A percentile compares a stretch with the other conserved stretches of the same genome.
Conservation (phyloP, 2,797 vertebrate species). For the Malurus leucopterus region DNA sequence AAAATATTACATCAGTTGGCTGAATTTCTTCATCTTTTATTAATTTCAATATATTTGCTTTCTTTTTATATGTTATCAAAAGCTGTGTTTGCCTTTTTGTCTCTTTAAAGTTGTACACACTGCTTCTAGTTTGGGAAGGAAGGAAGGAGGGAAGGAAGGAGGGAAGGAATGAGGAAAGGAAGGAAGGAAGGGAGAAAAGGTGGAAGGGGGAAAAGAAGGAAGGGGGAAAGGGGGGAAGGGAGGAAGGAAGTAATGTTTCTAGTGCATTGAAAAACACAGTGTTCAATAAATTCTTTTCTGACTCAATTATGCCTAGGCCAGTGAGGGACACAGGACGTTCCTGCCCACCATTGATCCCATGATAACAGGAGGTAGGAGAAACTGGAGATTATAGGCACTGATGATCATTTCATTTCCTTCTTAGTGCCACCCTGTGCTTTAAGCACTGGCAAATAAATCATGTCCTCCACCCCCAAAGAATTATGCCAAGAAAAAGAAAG, state of each 20-base stretch:
- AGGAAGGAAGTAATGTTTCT: background rate
- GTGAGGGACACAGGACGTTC: background rate
- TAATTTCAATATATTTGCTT: background rate
- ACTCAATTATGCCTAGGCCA: background rate
- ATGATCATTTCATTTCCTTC: background rate
- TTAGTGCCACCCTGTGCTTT: background rate
- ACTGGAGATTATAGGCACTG: background rate
- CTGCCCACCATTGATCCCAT: background rate
- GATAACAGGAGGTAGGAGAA: background rate
- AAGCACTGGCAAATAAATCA: background rate
- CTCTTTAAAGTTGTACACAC: background rate
- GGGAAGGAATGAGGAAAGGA: background rate
- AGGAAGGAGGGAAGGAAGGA: background rate
- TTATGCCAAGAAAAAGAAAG: fast-evolving
- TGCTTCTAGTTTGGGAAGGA: background rate
- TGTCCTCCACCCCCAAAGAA: fast-evolving
- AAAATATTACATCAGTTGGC: background rate
- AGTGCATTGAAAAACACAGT: background rate
- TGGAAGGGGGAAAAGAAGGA: background rate
- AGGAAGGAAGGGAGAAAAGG: background rate
- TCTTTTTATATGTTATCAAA: background rate
- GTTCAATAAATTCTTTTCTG: background rate
- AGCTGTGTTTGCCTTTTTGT: background rate
- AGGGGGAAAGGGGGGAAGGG: background rate
- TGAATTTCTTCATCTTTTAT: constrained; percentile 15